Evolutionary conservation across 2,113 vertebrate genomes (phyloP), one percentile per base, ranked within the genome.

Genomic region (Neomonachus schauinslandi): DNA sequence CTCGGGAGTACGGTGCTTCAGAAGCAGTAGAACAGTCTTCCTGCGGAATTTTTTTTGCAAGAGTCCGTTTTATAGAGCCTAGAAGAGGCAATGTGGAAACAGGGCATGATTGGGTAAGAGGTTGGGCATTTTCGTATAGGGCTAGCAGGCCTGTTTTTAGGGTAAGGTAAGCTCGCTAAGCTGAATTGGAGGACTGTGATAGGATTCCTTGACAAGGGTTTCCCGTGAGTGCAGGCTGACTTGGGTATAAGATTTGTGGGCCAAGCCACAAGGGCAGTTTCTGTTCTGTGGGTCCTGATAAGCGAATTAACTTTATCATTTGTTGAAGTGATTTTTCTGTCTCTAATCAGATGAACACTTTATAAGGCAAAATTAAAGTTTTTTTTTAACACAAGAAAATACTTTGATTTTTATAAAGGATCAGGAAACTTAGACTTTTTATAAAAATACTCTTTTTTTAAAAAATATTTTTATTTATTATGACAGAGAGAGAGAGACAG

Each of bases 381-480:
- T 87, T 88, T 89, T 81, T 55, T 74, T 76, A 92, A 83, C 19
- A 89, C 18, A 51, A 86, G 1, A 61, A 81, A 92, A 92, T 86
- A 36, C 4, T 59, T 36, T 59, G 76, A 53, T 95, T 72, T 82
- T 65, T 39, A 55, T 85, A 95, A 92, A 39, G 8, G 28, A 24
- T 77, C 89, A 57, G n/a, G 2, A 80, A 82, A 91, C 63, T 18
- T 93, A n/a, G 39, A 10, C 16, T 33, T 92, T 92, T 55, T 83
- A 28, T 89, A 82, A 49, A 81, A 51, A 26, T 71, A 53, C n/a
- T 79, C n/a, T 79, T 81, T 80, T 80, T 80, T 79, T 65, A 15
- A 53, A 57, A 19, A 57, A 39, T 39, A 39, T 39, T 57, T 55
- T 57, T 22, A 59, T 59, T 59, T 59, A 51, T 51, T 51, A 39